Evolutionary conservation across 2,888 invertebrate species (phyloP).

Genomic region (Leptura quadrifasciata): DNA sequence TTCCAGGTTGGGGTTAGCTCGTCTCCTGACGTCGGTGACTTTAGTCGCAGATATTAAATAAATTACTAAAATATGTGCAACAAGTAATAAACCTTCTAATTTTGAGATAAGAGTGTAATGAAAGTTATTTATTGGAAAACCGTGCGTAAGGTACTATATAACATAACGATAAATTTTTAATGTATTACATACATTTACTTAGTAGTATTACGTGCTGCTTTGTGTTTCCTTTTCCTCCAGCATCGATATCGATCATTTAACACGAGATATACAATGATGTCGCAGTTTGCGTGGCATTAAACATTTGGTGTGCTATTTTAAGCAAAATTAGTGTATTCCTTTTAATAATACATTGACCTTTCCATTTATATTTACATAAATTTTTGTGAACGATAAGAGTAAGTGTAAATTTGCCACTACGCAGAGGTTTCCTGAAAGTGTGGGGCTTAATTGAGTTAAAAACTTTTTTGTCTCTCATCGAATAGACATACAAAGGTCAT

Average conservation of each 20-base stretch:
- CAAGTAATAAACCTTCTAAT: no score
- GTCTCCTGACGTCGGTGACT: no score
- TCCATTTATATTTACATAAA: slow-evolving; percentile 11
- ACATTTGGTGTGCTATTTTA: slow-evolving; percentile 19
- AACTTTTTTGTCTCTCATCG: not conserved
- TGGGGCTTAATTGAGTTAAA: not conserved
- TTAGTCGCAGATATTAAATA: no score
- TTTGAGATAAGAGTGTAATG: no score
- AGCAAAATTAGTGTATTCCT: slow-evolving; percentile 8
- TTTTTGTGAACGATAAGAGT: not conserved
- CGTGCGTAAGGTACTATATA: no score
- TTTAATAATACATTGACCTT: slow-evolving; percentile 17
- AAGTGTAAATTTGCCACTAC: not conserved
- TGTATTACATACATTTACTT: no score
- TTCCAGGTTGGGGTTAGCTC: no score
- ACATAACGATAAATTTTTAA: no score
- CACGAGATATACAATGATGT: not conserved
- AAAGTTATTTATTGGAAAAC: no score
- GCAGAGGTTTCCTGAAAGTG: not conserved
- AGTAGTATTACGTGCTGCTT: no score
- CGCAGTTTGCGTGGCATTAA: not conserved
- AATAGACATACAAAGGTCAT: not conserved
- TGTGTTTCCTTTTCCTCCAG: not conserved
- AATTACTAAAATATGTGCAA: no score
- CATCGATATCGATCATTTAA: not conserved